These are phyloP conservation scores for Otolemur garnettii DNA, from an alignment of 2,113 vertebrate genomes.

Conservation along the genomic window DNA sequence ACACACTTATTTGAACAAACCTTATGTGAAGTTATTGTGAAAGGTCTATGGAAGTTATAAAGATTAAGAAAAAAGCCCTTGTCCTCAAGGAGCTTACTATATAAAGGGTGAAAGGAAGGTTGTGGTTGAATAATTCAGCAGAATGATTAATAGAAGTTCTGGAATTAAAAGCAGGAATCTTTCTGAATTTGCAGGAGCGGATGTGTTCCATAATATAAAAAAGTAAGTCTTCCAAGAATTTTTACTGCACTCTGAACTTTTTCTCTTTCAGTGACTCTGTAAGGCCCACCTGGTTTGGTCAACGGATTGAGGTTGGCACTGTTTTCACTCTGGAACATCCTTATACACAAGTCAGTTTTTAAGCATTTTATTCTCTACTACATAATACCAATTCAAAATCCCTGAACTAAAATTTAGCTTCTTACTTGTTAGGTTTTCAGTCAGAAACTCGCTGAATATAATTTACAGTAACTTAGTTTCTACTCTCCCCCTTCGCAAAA, in stretches of 20 bases:
- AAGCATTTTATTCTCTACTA: not conserved
- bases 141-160: slow-evolving; percentile 2
- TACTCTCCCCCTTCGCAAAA: not conserved
- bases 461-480: not conserved
- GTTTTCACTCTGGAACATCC: not conserved
- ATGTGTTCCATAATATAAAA: not conserved
- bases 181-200: not conserved
- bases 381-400: slow-evolving; percentile 48
- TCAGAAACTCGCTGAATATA: not conserved
- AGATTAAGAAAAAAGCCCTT: slow-evolving; percentile 28
- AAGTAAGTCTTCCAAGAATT: slow-evolving; percentile 1
- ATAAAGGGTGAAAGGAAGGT: not conserved
- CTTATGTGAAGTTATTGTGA: not conserved
- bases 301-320: not conserved
- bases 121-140: not conserved
- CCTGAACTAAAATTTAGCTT: not conserved
- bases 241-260: slow-evolving; percentile 41
- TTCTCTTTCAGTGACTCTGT: not conserved
- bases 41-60: not conserved
- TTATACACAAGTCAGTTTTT: slow-evolving; percentile 6
- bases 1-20: not conserved
- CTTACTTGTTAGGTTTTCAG: not conserved
- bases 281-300: not conserved
- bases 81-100: not conserved
- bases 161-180: slow-evolving; percentile 58